These are phyloP conservation scores for Phoenoteleia sp. DNA, from an alignment of 2,888 invertebrate species.

Conservation along the genomic window DNA sequence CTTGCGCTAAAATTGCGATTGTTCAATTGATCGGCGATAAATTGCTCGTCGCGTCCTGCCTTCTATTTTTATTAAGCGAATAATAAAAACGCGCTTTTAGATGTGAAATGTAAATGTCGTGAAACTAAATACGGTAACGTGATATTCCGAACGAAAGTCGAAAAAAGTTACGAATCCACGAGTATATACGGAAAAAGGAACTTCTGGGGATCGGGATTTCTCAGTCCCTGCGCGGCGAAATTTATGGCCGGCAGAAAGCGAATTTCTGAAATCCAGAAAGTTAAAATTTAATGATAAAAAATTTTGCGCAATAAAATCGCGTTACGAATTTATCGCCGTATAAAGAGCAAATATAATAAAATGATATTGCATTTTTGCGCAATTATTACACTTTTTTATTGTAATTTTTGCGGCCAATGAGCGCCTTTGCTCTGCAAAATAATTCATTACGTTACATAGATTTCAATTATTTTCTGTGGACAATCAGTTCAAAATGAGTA, in stretches of 20 bases:
- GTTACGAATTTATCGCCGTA: slow-evolving; percentile 5
- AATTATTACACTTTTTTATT: slow-evolving; percentile 36
- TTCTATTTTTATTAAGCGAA: slow-evolving; percentile 31
- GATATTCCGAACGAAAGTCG: slow-evolving; percentile 42
- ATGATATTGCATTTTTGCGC: background rate
- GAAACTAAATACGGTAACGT: slow-evolving; percentile 63
- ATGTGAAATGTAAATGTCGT: slow-evolving; percentile 44
- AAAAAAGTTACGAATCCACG: background rate
- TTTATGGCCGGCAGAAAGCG: slow-evolving; percentile 26
- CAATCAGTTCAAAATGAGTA: too few relatives aligned
- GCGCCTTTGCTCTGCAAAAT: too few relatives aligned
- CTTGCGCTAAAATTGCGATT: slow-evolving; percentile 39
- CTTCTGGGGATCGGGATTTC: slow-evolving; percentile 8
- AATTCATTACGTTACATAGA: too few relatives aligned
- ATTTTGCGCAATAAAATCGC: slow-evolving; percentile 14
- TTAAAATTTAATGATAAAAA: slow-evolving; percentile 12
- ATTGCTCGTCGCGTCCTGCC: slow-evolving; percentile 8
- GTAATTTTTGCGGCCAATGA: too few relatives aligned
- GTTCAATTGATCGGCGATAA: slow-evolving; percentile 60
- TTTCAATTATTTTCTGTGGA: too few relatives aligned
- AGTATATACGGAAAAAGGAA: slow-evolving; percentile 21
- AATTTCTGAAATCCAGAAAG: slow-evolving; percentile 17
- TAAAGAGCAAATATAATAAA: slow-evolving; percentile 4
- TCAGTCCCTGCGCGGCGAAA: background rate
- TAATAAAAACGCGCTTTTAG: slow-evolving; percentile 36